Evolutionary conservation across 2,113 vertebrate genomes (phyloP).

Genomic region (Planiliza haematocheilus): DNA sequence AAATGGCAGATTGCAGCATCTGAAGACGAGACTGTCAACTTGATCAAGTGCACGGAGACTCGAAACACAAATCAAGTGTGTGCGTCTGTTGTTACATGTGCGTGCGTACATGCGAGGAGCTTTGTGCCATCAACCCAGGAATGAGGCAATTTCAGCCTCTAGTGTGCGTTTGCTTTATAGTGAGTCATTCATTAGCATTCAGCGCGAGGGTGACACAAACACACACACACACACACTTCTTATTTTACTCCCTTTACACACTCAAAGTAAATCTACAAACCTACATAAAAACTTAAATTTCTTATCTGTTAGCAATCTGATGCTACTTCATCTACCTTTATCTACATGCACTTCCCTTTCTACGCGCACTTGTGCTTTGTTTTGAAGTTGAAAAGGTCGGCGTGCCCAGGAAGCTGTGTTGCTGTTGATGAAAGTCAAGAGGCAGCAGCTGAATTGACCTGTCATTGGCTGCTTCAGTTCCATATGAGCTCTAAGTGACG

Average conservation of each 20-base stretch:
- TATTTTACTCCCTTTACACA: too few relatives aligned
- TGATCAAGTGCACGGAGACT: slow-evolving; percentile 22
- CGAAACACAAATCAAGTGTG: slow-evolving; percentile 7
- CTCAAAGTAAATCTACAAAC: neutral
- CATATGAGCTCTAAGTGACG: slow-evolving; percentile 44
- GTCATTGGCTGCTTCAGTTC: slow-evolving; percentile 40
- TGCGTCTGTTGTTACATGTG: slow-evolving; percentile 2
- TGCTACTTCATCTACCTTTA: too few relatives aligned
- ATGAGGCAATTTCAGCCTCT: neutral
- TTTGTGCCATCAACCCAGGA: slow-evolving; percentile 2
- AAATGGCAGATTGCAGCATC: slow-evolving; percentile 29
- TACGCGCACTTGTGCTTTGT: neutral
- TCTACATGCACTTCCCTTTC: too few relatives aligned
- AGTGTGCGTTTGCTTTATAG: slow-evolving; percentile 19
- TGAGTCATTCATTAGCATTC: slow-evolving; percentile 38
- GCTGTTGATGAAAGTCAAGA: slow-evolving; percentile 34
- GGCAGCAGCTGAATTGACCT: slow-evolving; percentile 50
- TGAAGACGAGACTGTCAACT: slow-evolving; percentile 1
- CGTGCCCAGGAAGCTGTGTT: slow-evolving; percentile 29
- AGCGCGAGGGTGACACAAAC: neutral
- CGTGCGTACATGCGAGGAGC: neutral
- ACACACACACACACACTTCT: neutral
- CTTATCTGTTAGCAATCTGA: too few relatives aligned
- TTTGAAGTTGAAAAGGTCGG: slow-evolving; percentile 42
- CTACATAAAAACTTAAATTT: neutral